Percentiles rank a stretch among this genome's conserved stretches.
phyloP scores from a whole-genome alignment of 2,888 invertebrate species.

The Andrena haemorrhoa region DNA sequence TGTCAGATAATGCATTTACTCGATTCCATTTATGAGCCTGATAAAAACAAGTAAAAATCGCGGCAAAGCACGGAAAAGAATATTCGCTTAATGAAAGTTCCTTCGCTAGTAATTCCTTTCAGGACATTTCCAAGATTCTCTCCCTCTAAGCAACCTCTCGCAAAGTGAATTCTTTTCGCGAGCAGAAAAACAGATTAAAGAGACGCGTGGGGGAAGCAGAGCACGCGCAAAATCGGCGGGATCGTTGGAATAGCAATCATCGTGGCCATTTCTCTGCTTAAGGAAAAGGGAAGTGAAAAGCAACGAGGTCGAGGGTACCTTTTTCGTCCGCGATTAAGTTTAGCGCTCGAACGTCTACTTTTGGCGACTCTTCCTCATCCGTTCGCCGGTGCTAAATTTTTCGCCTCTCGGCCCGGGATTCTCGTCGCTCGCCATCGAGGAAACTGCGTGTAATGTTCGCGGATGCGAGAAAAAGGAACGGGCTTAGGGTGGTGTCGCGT shows the following conservation, averaged over 20 bases:
- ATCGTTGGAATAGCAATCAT: conserved; percentile 35
- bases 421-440: conserved; percentile 10
- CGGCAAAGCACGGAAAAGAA: too few relatives aligned
- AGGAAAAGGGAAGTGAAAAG: conserved; percentile 13
- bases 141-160: too few relatives aligned
- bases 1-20: too few relatives aligned
- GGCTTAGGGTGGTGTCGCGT: background rate
- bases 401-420: conserved; percentile 4
- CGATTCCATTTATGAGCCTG: too few relatives aligned
- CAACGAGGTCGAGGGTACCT: background rate
- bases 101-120: too few relatives aligned
- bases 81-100: too few relatives aligned
- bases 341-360: conserved; percentile 40
- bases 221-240: conserved; percentile 13
- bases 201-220: background rate
- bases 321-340: conserved; percentile 43
- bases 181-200: background rate
- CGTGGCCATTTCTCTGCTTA: conserved; percentile 21
- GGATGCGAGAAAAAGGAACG: background rate
- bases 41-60: too few relatives aligned
- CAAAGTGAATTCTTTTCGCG: too few relatives aligned
- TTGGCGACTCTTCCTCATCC: conserved; percentile 41
- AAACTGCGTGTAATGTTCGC: conserved; percentile 17
- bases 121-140: too few relatives aligned
- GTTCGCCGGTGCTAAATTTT: conserved; percentile 43